Evolutionary conservation across 2,888 invertebrate species (phyloP).

Genomic region (Leptopilina drosophilae): DNA sequence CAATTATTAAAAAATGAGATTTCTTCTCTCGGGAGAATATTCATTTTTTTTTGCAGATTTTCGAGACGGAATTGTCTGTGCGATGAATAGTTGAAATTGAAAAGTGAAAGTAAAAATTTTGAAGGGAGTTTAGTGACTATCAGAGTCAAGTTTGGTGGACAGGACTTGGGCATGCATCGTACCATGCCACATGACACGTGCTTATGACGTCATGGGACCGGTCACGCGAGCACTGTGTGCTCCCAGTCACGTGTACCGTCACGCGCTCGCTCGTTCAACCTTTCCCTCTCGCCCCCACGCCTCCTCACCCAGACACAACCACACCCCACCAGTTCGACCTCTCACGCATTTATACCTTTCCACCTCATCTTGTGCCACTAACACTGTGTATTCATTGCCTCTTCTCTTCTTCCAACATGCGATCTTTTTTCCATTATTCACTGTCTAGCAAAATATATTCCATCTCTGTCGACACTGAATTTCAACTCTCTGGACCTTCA

Average conservation of each 20-base stretch:
- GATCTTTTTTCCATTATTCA: constrained; percentile 16
- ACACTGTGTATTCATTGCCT: not conserved
- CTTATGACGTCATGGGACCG: constrained; percentile 75
- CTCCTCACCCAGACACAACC: constrained; percentile 39
- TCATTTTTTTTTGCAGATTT: too few species aligned
- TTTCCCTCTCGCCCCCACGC: constrained; percentile 37
- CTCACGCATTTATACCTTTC: constrained; percentile 20
- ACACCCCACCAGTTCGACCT: constrained; percentile 33
- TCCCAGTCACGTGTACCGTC: constrained; percentile 75
- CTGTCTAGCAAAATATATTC: too few species aligned
- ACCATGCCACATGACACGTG: constrained; percentile 76
- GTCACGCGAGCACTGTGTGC: constrained; percentile 77
- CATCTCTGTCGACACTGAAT: too few species aligned
- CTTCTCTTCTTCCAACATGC: not conserved
- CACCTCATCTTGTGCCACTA: not conserved
- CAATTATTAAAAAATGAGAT: too few species aligned
- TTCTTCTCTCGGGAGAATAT: too few species aligned
- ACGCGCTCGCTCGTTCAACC: constrained; percentile 69
- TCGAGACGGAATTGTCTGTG: too few species aligned
- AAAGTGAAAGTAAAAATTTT: too few species aligned
- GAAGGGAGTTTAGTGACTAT: constrained; percentile 59
- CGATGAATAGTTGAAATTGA: too few species aligned
- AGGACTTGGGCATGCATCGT: constrained; percentile 21
- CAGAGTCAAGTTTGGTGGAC: constrained; percentile 43
- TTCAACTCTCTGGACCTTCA: too few species aligned